Percentiles rank a stretch among this genome's conserved stretches.
Conservation (phyloP, 2,113 vertebrate species). For the Acinonyx jubatus region DNA sequence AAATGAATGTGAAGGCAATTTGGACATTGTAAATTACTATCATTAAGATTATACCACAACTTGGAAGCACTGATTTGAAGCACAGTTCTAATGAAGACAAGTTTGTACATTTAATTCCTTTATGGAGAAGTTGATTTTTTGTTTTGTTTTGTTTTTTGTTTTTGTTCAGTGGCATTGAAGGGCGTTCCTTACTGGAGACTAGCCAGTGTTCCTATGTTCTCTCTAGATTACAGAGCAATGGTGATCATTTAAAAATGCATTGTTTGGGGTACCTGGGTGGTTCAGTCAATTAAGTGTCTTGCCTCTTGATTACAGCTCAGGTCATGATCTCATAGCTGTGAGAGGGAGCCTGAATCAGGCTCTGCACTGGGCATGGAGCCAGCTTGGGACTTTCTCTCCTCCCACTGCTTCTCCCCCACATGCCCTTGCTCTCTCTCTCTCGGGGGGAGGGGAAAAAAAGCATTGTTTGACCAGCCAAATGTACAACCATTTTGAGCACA, state of each 20-base stretch:
- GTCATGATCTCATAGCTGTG: no score
- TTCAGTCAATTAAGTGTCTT: no score
- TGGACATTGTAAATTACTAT: neutral
- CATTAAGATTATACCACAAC: neutral
- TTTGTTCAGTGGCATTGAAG: neutral
- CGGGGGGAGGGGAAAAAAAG: no score
- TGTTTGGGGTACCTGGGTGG: neutral
- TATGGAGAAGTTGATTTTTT: neutral
- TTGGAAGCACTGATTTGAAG: neutral
- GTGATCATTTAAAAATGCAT: neutral
- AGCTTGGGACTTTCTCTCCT: no score
- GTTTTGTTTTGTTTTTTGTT: no score
- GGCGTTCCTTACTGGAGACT: neutral
- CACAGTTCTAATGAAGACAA: neutral
- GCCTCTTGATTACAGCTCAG: no score
- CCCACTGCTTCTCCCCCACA: no score
- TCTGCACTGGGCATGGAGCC: no score
- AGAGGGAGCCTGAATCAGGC: no score
- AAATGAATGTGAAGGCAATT: constrained; percentile 8
- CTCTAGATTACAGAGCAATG: neutral
- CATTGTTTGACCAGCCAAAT: neutral
- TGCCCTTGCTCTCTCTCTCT: no score
- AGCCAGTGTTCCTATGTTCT: neutral
- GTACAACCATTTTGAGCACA: neutral
- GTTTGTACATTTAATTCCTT: neutral